phyloP scores from a whole-genome alignment of 1,140 invertebrate species.

The Glomeris maerens region DNA sequence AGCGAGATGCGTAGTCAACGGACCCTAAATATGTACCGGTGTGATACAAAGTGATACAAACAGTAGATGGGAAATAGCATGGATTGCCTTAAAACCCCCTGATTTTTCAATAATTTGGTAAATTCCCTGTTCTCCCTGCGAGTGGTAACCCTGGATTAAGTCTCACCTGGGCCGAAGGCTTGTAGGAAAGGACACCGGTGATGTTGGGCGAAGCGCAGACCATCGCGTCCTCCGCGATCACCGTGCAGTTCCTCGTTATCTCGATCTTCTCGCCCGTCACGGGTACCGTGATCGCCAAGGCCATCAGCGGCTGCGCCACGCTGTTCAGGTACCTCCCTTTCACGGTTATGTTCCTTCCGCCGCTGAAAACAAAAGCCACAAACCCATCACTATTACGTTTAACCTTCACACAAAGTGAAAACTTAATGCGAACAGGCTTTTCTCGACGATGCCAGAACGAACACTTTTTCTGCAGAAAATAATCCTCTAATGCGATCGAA shows the following conservation, averaged over 20 bases:
- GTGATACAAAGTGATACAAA: background rate
- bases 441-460: too few species aligned
- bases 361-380: constrained; percentile 14
- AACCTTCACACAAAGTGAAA: background rate
- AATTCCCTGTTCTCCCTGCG: too few species aligned
- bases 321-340: constrained; percentile 17
- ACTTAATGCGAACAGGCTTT: too few species aligned
- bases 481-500: background rate
- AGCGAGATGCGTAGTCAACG: constrained; percentile 17
- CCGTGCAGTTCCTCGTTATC: background rate
- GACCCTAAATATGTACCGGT: background rate
- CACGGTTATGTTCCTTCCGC: constrained; percentile 14
- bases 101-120: too few species aligned
- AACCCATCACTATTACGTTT: background rate
- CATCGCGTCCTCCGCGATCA: background rate
- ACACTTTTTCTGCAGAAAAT: too few species aligned
- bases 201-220: background rate
- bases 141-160: background rate
- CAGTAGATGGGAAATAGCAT: background rate
- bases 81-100: too few species aligned
- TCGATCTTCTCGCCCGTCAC: constrained; percentile 11
- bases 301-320: constrained; percentile 16
- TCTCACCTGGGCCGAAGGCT: background rate
- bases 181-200: background rate
- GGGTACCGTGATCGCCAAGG: constrained; percentile 11